Base-by-base conservation (phyloP, 2,888 invertebrate species). In the Pristionchus fissidentatus region DNA sequence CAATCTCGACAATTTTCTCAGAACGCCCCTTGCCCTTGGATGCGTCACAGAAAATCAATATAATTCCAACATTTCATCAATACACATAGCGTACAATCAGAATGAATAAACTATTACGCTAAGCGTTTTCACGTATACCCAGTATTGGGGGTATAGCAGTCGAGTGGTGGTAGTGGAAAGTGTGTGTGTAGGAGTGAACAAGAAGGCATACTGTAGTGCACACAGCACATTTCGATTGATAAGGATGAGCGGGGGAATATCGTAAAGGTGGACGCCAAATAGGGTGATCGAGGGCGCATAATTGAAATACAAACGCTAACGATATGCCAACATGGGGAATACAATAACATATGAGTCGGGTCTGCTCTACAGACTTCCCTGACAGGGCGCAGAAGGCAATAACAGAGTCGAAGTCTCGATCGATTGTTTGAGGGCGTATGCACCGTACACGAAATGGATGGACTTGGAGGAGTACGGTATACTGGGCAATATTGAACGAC, bases 101-200 rank as follows among this genome's bases (percentile, higher is more conserved):
- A 35, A 38, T 35, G 19, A n/a, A n/a, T n/a, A n/a, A 26, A 29
- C 62, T 62, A 62, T 62, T 62, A 62, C 35, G 62, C 62, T 62
- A 38, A 35, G 62, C 62, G 62, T 62, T 55, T 22, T 35, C 15
- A 38, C 7, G 62, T 3, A 4, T 62, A 62, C 62, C 62, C 62
- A 15, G 62, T 62, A 62, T 35, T 62, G 38, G 13, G 62, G 19
- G 7, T 29, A 35, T 1, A 62, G 22, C 19, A 22, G 62, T 32
- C 26, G 35, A 38, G 29, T 3, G 15, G 62, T 22, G 62, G 35
- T n/a, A n/a, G 15, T 35, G 19, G 19, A 35, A 22, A 10, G 26
- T n/a, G n/a, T n/a, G n/a, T n/a, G n/a, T n/a, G n/a, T n/a, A n/a
- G n/a, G n/a, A n/a, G n/a, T n/a, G n/a, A n/a, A n/a, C n/a, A n/a